Base-by-base conservation (phyloP, 2,888 invertebrate species). In the Odontomyia ornata region DNA sequence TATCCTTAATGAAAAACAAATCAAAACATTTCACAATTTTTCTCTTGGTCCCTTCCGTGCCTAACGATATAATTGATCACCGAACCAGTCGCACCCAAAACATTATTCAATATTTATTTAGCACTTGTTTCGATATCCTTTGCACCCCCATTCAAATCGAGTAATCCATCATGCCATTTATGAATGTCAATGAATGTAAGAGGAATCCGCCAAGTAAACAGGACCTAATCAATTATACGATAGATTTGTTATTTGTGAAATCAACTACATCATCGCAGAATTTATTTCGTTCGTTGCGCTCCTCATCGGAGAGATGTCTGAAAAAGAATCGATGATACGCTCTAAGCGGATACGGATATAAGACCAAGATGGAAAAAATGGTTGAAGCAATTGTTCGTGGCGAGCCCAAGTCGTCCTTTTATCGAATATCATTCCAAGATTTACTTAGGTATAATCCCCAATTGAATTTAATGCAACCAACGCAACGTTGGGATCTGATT, bases 391-490 rank as follows among this genome's bases (percentile, higher is more conserved):
- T 57, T 57, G 72, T 72, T 71, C 23, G 28, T 28, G 1, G n/a
- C 5, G n/a, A 23, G 15, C 15, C 47, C 1, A 46, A 73, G 57
- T 36, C 9, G 36, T 57, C 60, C 57, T 30, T 36, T 71, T 76
- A 76, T 76, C 72, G 65, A 72, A 76, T 76, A 73, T 67, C 78
- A 78, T 78, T 78, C 67, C 67, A 67, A 73, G 65, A 72, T 78
- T 76, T 73, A 27, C 71, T 57, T 78, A 65, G 76, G 13, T 9
- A n/a, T 18, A 78, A 78, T 78, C 73, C 78, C 28, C 36, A 47
- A 69, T 72, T 72, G 78, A 76, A 78, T 72, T 56, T 56, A 56
- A 56, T 52, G 27, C 27, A 0, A 18, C 64, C 64, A 15, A 15
- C 28, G 64, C n/a, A n/a, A n/a, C n/a, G n/a, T n/a, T n/a, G n/a